Conservation (phyloP, 53 echinoderm and acorn worm species). For the Paracentrotus lividus region DNA sequence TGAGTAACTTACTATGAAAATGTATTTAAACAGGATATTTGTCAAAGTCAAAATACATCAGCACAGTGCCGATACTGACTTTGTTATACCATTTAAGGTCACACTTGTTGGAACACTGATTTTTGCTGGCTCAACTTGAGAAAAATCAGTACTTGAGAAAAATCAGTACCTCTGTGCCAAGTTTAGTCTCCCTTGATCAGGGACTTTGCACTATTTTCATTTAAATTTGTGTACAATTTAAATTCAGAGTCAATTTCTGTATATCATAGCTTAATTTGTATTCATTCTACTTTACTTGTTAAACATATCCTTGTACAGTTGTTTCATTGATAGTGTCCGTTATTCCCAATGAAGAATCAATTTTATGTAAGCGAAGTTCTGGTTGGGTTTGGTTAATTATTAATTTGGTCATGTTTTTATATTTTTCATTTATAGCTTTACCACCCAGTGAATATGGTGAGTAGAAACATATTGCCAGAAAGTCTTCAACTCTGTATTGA, state of each 20-base stretch:
- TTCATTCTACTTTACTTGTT: no score
- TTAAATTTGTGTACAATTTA: no score
- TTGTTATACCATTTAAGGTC: not conserved
- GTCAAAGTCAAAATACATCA: no score
- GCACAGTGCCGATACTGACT: not conserved
- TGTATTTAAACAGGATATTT: no score
- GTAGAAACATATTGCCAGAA: not conserved
- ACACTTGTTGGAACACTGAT: not conserved
- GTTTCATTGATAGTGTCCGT: no score
- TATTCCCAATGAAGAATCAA: not conserved
- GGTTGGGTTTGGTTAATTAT: not conserved
- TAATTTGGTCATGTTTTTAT: not conserved
- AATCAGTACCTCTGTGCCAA: not conserved
- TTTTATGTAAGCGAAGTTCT: not conserved
- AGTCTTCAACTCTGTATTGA: no score
- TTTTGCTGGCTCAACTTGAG: not conserved
- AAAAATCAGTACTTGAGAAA: not conserved
- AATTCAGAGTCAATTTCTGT: no score
- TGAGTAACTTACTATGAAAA: no score
- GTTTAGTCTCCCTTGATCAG: not conserved
- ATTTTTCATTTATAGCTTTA: not conserved
- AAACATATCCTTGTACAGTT: no score
- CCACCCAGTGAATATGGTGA: conserved; percentile 52
- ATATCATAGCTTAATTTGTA: no score
- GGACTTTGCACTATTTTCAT: not conserved